Conservation (phyloP, 2,888 invertebrate species). For the Rhorus exstirpatorius region DNA sequence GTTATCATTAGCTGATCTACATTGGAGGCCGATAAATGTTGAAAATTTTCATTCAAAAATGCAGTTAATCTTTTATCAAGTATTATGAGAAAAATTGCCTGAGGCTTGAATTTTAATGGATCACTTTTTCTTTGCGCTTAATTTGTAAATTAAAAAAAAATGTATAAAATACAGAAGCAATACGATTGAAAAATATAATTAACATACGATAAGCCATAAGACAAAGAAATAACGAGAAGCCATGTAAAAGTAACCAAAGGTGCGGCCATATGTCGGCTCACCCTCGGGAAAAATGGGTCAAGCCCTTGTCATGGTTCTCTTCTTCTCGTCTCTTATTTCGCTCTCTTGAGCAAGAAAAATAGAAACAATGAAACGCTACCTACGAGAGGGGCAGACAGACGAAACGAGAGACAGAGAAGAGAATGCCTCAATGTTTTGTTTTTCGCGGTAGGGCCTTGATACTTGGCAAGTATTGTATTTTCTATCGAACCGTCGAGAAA, state of each 20-base stretch:
- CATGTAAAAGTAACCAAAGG: constrained; percentile 30
- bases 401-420: constrained; percentile 42
- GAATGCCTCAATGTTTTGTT: constrained; percentile 50
- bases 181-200: neutral
- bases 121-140: neutral
- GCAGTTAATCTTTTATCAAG: too few species aligned
- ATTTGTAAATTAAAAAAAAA: neutral
- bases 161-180: neutral
- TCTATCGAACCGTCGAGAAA: constrained; percentile 8
- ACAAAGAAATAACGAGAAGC: constrained; percentile 21
- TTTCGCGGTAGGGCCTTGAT: constrained; percentile 31
- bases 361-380: constrained; percentile 59
- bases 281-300: constrained; percentile 65
- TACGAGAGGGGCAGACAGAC: constrained; percentile 21
- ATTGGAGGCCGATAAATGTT: too few species aligned
- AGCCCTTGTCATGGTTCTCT: constrained; percentile 46
- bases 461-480: constrained; percentile 38
- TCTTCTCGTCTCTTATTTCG: constrained; percentile 42
- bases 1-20: too few species aligned
- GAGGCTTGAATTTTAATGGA: too few species aligned
- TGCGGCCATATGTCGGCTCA: constrained; percentile 20
- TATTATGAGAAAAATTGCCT: too few species aligned
- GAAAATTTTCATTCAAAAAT: too few species aligned
- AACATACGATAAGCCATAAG: neutral
- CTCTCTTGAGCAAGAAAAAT: constrained; percentile 67